These are phyloP conservation scores for Drosophila ironensis DNA, from an alignment of 1,140 invertebrate species.

Conservation along the genomic window DNA sequence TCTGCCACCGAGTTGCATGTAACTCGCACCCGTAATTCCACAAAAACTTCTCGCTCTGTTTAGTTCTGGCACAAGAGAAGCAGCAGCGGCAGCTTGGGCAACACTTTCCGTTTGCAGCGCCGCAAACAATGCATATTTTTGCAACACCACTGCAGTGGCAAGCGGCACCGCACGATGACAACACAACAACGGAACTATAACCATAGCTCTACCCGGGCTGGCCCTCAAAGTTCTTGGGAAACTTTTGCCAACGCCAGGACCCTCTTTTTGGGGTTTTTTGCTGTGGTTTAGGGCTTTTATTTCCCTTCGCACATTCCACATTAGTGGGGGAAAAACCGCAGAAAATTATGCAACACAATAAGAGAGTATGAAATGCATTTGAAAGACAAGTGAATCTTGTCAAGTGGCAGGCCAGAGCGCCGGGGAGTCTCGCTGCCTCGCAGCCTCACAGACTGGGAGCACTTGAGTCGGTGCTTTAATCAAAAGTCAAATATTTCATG, in stretches of 20 bases:
- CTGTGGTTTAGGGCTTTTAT: slow-evolving; percentile 10
- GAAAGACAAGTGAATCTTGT: slow-evolving; percentile 78
- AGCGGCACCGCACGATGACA: slow-evolving; percentile 28
- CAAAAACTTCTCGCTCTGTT: slow-evolving; percentile 41
- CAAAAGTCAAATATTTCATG: slow-evolving; percentile 80
- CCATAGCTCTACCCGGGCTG: slow-evolving; percentile 11
- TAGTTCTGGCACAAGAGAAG: slow-evolving; percentile 20
- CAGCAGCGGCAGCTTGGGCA: slow-evolving; percentile 45
- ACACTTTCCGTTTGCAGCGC: slow-evolving; percentile 62
- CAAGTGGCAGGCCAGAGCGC: slow-evolving; percentile 53
- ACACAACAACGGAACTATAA: slow-evolving; percentile 14
- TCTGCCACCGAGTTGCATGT: background rate
- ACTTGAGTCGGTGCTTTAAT: slow-evolving; percentile 79
- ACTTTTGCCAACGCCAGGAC: slow-evolving; percentile 36
- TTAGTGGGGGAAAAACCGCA: slow-evolving; percentile 58
- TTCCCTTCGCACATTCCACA: slow-evolving; percentile 48
- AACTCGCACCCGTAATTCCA: slow-evolving; percentile 23
- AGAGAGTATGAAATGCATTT: slow-evolving; percentile 68
- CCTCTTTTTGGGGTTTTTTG: background rate
- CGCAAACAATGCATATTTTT: slow-evolving; percentile 57
- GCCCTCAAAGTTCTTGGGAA: slow-evolving; percentile 56
- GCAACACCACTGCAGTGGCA: too few species aligned
- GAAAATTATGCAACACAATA: slow-evolving; percentile 77
- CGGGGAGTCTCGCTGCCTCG: slow-evolving; percentile 3
- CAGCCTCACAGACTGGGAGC: slow-evolving; percentile 45